Conservation (phyloP, 2,888 invertebrate genomes). For the Pogonocherus hispidulus region DNA sequence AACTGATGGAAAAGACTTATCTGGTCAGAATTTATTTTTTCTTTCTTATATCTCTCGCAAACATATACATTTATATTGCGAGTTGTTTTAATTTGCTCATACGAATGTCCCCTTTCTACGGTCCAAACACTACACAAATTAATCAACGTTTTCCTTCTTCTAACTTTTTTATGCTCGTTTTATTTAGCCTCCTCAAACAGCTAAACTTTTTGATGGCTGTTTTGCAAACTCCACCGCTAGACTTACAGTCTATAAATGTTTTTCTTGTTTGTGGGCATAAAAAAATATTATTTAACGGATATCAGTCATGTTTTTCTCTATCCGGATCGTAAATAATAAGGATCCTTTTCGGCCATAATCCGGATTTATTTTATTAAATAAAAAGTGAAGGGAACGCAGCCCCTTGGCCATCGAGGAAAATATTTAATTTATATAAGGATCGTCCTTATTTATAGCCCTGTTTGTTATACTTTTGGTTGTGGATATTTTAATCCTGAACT, state of each 20-base stretch:
- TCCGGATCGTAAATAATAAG: not conserved
- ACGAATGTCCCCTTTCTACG: too few relatives aligned
- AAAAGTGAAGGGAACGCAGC: not conserved
- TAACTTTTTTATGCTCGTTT: too few relatives aligned
- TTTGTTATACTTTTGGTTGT: conserved; percentile 21
- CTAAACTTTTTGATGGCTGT: conserved; percentile 1
- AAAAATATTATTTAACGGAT: conserved; percentile 8
- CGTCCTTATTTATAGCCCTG: conserved; percentile 23
- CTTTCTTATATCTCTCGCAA: too few relatives aligned
- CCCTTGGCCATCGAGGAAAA: not conserved
- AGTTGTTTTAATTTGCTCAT: too few relatives aligned
- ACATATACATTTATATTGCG: too few relatives aligned
- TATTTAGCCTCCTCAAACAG: too few relatives aligned
- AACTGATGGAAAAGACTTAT: too few relatives aligned
- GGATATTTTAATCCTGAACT: conserved; percentile 27
- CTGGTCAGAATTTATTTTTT: too few relatives aligned
- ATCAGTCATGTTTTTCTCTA: not conserved
- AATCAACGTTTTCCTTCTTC: too few relatives aligned
- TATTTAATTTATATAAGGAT: conserved; percentile 24
- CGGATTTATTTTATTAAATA: conserved; percentile 16
- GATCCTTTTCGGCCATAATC: conserved; percentile 9
- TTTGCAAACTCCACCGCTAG: not conserved
- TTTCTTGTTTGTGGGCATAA: conserved; percentile 22
- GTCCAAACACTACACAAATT: too few relatives aligned
- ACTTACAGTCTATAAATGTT: not conserved